These are phyloP conservation scores for Diadumene lineata DNA, from an alignment of 92 coral and sea anemone genomes.

Conservation along the genomic window DNA sequence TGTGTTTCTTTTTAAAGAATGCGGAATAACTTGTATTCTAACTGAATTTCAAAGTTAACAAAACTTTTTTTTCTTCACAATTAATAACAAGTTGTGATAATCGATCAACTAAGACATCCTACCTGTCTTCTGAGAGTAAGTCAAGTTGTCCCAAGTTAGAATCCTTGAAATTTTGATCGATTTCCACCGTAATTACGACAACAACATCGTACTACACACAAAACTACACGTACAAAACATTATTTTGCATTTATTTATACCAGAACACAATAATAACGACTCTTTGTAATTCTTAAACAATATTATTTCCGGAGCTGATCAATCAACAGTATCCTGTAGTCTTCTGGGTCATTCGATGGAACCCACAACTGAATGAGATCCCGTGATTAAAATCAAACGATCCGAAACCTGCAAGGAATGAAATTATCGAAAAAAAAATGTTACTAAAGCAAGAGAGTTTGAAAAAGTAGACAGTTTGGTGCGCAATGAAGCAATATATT, in stretches of 20 bases:
- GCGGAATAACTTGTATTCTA: background rate
- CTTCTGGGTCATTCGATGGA: slow-evolving; percentile 17
- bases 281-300: slow-evolving; percentile 71
- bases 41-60: too few relatives aligned
- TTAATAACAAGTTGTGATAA: too few relatives aligned
- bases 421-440: background rate
- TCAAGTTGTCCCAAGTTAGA: too few relatives aligned
- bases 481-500: slow-evolving; percentile 19
- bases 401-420: background rate
- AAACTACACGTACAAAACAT: background rate
- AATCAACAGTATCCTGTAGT: too few relatives aligned
- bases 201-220: background rate
- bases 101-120: too few relatives aligned
- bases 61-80: too few relatives aligned
- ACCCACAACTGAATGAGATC: background rate
- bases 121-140: too few relatives aligned
- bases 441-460: background rate
- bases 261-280: slow-evolving; percentile 46
- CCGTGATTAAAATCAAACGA: background rate
- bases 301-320: slow-evolving; percentile 86
- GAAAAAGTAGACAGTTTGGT: background rate
- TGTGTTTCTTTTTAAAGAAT: background rate
- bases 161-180: too few relatives aligned
- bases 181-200: too few relatives aligned
- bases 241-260: slow-evolving; percentile 26